These are phyloP conservation scores for Spisula subtruncata DNA, from an alignment of 2,888 invertebrate species.

Conservation along the genomic window DNA sequence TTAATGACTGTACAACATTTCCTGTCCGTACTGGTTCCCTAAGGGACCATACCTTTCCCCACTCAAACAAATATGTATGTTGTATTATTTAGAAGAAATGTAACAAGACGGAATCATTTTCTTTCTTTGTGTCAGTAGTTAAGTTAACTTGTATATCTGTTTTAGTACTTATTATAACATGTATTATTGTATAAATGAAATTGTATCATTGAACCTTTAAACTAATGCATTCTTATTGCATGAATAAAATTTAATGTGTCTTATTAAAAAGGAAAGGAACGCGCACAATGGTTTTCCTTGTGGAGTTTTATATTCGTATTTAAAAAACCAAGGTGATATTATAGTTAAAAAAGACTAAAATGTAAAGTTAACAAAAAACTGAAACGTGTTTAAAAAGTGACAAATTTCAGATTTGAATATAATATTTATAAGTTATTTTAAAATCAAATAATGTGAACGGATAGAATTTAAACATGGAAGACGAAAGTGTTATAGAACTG, in stretches of 20 bases:
- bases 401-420: not conserved
- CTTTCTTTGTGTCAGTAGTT: not conserved
- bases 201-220: too few species aligned
- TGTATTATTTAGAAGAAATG: not conserved
- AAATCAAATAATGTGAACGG: not conserved
- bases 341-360: too few species aligned
- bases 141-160: not conserved
- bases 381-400: too few species aligned
- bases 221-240: too few species aligned
- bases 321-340: too few species aligned
- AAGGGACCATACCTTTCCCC: not conserved
- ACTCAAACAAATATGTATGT: not conserved
- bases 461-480: not conserved
- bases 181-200: too few species aligned
- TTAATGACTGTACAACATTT: constrained; percentile 5
- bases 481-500: too few species aligned
- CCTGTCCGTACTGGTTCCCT: not conserved
- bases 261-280: not conserved
- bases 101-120: not conserved
- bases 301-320: not conserved
- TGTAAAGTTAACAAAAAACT: too few species aligned
- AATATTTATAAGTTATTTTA: too few species aligned
- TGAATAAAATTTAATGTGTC: not conserved
- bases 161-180: too few species aligned
- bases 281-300: not conserved